Evolutionary conservation across 2,888 invertebrate genomes (phyloP).

Genomic region (Hermodice carunculata): DNA sequence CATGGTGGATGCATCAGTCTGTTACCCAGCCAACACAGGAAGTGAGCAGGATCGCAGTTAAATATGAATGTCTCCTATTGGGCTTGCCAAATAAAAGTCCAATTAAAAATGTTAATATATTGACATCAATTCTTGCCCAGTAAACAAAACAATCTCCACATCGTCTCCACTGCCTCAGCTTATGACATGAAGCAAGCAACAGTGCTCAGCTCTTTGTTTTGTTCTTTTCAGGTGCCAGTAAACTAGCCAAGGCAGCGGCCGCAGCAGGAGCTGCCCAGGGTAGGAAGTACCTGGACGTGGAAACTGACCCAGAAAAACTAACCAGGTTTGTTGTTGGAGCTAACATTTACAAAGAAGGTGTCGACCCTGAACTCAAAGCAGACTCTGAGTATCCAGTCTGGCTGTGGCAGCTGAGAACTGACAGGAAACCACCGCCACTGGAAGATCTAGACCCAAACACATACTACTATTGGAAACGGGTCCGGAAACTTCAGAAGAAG

Average conservation of each 20-base stretch:
- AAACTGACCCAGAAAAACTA: conserved; percentile 72
- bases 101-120: no score
- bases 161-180: no score
- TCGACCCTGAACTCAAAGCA: conserved; percentile 82
- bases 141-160: no score
- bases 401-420: conserved; percentile 85
- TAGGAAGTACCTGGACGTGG: conserved; percentile 19
- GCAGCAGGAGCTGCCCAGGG: neutral
- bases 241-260: neutral
- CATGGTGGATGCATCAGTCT: no score
- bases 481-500: conserved; percentile 71
- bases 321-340: conserved; percentile 86
- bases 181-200: no score
- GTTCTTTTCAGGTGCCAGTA: no score
- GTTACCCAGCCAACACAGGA: no score
- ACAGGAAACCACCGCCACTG: conserved; percentile 74
- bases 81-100: no score
- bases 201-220: no score
- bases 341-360: conserved; percentile 80
- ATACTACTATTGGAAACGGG: conserved; percentile 85
- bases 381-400: conserved; percentile 92
- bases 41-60: no score
- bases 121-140: no score
- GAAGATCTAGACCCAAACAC: conserved; percentile 84
- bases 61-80: no score